Conservation (phyloP, 2,797 vertebrate genomes). For the Galagoides demidoff region DNA sequence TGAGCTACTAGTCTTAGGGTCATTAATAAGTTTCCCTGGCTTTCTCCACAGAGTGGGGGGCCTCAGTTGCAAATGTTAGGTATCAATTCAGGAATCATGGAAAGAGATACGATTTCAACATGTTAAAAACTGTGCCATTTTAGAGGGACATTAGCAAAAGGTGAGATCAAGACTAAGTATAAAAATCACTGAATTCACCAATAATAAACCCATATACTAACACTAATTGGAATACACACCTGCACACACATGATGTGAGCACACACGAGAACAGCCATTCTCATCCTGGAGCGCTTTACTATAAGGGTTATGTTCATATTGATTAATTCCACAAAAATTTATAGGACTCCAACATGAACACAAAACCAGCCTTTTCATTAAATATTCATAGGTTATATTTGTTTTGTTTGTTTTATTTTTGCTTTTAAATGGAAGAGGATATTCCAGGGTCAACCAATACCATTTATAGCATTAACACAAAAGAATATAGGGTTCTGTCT, state of each 20-base stretch:
- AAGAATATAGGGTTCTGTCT: background rate
- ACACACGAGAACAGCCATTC: background rate
- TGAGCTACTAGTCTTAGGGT: background rate
- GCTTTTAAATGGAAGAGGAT: conserved; percentile 8
- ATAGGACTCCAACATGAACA: background rate
- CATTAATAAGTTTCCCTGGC: background rate
- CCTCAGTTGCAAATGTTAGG: background rate
- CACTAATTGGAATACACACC: background rate
- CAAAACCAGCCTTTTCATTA: background rate
- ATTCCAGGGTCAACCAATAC: background rate
- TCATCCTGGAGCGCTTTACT: background rate
- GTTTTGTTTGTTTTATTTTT: background rate
- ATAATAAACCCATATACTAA: background rate
- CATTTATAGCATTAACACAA: background rate
- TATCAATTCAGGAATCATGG: background rate
- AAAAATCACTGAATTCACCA: background rate
- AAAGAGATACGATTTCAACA: background rate
- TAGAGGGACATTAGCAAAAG: background rate
- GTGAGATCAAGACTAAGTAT: background rate
- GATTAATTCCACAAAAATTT: background rate
- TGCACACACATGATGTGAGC: no score
- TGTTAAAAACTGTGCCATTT: background rate
- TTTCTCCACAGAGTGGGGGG: background rate
- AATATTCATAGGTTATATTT: background rate
- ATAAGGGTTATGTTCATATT: background rate